phyloP scores from a whole-genome alignment of 1,140 invertebrate species.

The Scaptomyza pallida region DNA sequence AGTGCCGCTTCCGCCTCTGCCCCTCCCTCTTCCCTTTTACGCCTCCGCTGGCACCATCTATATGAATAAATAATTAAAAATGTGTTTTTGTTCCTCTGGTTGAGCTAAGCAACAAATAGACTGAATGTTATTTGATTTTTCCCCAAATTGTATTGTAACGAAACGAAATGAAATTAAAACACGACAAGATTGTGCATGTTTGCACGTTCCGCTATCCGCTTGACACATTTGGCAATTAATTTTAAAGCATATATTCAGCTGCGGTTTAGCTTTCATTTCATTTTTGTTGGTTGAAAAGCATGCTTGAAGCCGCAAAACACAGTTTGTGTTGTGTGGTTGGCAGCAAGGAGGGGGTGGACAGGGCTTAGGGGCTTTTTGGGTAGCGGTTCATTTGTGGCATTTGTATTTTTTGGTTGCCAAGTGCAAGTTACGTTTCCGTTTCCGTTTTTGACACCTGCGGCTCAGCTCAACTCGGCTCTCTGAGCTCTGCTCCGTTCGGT shows the following conservation, averaged over 20 bases:
- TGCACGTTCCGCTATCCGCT: constrained; percentile 1
- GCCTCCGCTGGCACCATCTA: not conserved
- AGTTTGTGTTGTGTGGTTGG: constrained; percentile 28
- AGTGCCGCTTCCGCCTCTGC: constrained; percentile 7
- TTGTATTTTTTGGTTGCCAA: constrained; percentile 28
- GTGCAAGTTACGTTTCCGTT: constrained; percentile 46
- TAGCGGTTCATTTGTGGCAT: constrained; percentile 18
- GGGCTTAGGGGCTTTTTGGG: not conserved
- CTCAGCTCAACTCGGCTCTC: not conserved
- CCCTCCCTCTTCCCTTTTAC: no score
- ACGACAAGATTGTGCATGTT: constrained; percentile 28
- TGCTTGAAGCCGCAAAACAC: constrained; percentile 31
- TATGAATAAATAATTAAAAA: constrained; percentile 55
- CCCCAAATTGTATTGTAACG: constrained; percentile 22
- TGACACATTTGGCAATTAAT: constrained; percentile 47
- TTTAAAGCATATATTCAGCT: constrained; percentile 28
- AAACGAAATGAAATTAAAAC: constrained; percentile 18
- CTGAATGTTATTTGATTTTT: not conserved
- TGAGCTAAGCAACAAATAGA: constrained; percentile 20
- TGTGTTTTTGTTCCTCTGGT: constrained; percentile 43
- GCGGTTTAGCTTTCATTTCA: not conserved
- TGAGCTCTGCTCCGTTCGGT: not conserved
- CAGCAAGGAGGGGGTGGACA: constrained; percentile 5
- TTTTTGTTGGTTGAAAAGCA: constrained; percentile 4
- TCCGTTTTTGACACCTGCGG: constrained; percentile 48